Conservation (phyloP, 2,888 invertebrate species). For the Agrypnus murinus region DNA sequence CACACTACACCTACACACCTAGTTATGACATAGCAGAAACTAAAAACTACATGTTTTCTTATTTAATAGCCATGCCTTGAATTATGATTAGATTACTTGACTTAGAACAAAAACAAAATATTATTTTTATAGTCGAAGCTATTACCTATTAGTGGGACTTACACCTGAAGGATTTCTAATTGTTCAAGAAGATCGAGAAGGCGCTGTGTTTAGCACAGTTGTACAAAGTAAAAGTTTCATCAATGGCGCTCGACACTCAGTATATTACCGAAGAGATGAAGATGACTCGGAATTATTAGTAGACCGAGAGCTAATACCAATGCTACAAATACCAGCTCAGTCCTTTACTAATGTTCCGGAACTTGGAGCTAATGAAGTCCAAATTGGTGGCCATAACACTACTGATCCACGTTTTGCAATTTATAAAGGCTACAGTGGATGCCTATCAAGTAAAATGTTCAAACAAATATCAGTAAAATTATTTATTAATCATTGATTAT, state of each 20-base stretch:
- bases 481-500: slow-evolving; percentile 33
- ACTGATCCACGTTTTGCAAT: slow-evolving; percentile 87
- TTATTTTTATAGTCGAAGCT: slow-evolving; percentile 80
- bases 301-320: slow-evolving; percentile 83
- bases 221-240: slow-evolving; percentile 86
- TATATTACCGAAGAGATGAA: slow-evolving; percentile 80
- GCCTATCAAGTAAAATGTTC: slow-evolving; percentile 92
- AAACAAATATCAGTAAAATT: too few species aligned
- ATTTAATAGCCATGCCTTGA: too few species aligned
- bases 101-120: background rate
- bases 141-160: slow-evolving; percentile 87
- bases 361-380: slow-evolving; percentile 85
- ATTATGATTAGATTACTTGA: background rate
- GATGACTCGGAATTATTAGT: slow-evolving; percentile 83
- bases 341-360: slow-evolving; percentile 81
- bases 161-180: slow-evolving; percentile 89
- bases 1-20: too few species aligned
- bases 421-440: slow-evolving; percentile 91
- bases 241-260: slow-evolving; percentile 87
- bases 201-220: slow-evolving; percentile 82
- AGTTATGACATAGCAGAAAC: too few species aligned
- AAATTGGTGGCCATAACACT: slow-evolving; percentile 90
- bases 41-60: too few species aligned
- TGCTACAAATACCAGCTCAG: slow-evolving; percentile 81
- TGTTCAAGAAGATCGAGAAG: slow-evolving; percentile 90